These are phyloP conservation scores for Phyllostomus hastatus DNA, from an alignment of 2,113 vertebrate genomes.

Conservation along the genomic window DNA sequence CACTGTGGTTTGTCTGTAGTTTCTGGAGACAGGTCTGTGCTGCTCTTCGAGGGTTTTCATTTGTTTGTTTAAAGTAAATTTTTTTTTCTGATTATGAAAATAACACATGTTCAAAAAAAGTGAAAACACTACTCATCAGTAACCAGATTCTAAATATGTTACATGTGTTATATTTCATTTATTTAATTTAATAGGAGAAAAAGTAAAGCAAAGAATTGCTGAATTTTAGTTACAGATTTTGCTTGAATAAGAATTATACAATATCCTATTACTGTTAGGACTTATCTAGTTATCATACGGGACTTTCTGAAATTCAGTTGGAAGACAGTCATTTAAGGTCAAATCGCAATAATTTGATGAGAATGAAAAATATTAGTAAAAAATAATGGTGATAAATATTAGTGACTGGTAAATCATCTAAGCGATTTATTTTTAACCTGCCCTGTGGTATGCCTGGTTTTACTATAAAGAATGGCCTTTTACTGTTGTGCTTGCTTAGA, in stretches of 20 bases:
- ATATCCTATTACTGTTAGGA: not conserved
- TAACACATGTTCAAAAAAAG: not conserved
- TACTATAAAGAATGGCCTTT: constrained; percentile 9
- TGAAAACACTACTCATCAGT: not conserved
- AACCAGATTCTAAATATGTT: not conserved
- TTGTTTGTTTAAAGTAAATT: not conserved
- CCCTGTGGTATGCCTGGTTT: not conserved
- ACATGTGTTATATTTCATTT: not conserved
- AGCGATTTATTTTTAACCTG: not conserved
- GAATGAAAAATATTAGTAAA: not conserved
- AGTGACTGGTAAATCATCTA: not conserved
- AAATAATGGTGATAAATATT: not conserved
- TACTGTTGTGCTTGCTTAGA: not conserved
- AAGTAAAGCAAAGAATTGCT: not conserved
- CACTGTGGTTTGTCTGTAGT: not conserved
- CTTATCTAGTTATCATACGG: not conserved
- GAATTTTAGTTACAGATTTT: not conserved
- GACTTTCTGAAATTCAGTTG: not conserved
- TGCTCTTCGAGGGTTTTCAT: not conserved
- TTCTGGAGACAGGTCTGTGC: not conserved
- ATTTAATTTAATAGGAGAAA: constrained; percentile 5
- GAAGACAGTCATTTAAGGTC: not conserved
- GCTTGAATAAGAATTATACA: not conserved
- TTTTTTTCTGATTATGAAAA: constrained; percentile 7
- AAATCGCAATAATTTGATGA: not conserved